Base-by-base conservation (phyloP, 2,888 invertebrate species). In the Tipula helvola region DNA sequence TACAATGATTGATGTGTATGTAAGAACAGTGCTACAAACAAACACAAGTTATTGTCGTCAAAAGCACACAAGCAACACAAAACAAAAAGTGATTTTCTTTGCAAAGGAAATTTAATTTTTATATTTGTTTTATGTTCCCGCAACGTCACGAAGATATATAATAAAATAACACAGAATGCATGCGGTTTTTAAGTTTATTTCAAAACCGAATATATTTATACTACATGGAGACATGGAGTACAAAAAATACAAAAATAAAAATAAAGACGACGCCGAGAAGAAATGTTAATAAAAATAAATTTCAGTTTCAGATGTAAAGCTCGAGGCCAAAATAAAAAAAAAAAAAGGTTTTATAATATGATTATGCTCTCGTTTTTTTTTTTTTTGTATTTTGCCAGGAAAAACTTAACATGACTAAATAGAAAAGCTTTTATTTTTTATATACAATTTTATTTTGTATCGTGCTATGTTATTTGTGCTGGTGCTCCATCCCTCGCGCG, bases 291-390 rank as follows among this genome's bases (percentile, higher is more conserved):
- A 71, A 71, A 71, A 71, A 71, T 71, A 71, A 71, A 71, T 71
- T 71, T 71, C 71, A 71, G 71, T 71, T 71, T 71, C 71, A 71
- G 71, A 71, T 71, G 71, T 71, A 71, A 71, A 71, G 71, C 71
- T 71, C 71, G 71, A 71, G 71, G 71, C 71, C 71, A 71, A 28
- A 52, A 52, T 5, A 52, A 52, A 52, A 71, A 28, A 71, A 71
- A 71, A 57, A 71, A 71, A 71, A 71, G 71, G 71, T 71, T 71
- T 71, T 71, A 71, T 71, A 71, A 71, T 71, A 71, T 71, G 71
- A 71, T 71, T 71, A 57, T 71, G 71, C 71, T 71, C 71, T 71
- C 28, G 71, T 71, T 71, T 71, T 28, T 28, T 28, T 28, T 28
- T 28, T 28, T 71, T 71, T 71, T 18, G 18, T 71, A 71, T 71